These are phyloP conservation scores for Mormyrus hasselquistii DNA, from an alignment of 2,797 vertebrate genomes.

Conservation along the genomic window DNA sequence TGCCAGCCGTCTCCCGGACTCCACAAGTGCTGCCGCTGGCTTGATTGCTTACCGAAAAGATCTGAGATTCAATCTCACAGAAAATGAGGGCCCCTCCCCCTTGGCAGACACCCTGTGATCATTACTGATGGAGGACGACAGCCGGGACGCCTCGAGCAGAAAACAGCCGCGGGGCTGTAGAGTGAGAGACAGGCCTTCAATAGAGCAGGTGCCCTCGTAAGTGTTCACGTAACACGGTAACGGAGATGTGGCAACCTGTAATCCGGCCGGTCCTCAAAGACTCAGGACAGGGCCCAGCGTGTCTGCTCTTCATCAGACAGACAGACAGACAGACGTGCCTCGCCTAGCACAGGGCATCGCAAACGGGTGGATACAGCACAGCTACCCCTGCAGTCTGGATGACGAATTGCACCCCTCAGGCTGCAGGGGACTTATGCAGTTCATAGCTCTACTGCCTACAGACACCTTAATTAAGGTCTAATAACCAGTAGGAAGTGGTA, in stretches of 20 bases:
- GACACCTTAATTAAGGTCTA: not conserved
- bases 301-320: not conserved
- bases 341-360: not conserved
- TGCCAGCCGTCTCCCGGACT: not conserved
- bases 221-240: not conserved
- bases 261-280: not conserved
- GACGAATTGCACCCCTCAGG: not conserved
- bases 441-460: not conserved
- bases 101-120: not conserved
- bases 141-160: not conserved
- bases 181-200: not conserved
- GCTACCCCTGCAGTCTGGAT: not conserved
- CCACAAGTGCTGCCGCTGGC: not conserved
- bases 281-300: not conserved
- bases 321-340: not conserved
- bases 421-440: not conserved
- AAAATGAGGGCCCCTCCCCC: not conserved
- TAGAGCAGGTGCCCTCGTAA: not conserved
- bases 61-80: not conserved
- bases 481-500: not conserved
- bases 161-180: not conserved
- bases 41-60: constrained; percentile 14
- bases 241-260: not conserved
- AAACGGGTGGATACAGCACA: not conserved
- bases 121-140: not conserved